phyloP scores from a whole-genome alignment of 2,797 vertebrate genomes.

The Erpetoichthys calabaricus region DNA sequence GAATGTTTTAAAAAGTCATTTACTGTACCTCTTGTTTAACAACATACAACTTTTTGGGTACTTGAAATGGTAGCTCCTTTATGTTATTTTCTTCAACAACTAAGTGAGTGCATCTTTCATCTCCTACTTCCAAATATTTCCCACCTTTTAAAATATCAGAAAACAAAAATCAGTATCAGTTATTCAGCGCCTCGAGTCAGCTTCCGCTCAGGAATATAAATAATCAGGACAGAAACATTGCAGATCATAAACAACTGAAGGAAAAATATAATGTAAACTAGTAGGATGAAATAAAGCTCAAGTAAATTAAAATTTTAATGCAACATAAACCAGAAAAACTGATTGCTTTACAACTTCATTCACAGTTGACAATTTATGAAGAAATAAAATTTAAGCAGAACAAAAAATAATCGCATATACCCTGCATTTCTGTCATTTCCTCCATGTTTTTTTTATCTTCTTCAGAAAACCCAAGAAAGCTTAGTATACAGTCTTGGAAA shows the following conservation, averaged over 20 bases:
- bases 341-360: too few relatives aligned
- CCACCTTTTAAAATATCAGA: conserved; percentile 52
- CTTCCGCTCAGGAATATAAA: too few relatives aligned
- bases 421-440: conserved; percentile 90
- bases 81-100: conserved; percentile 86
- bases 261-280: too few relatives aligned
- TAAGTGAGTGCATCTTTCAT: conserved; percentile 82
- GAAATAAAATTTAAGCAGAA: not conserved
- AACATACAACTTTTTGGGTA: conserved; percentile 68
- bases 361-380: not conserved
- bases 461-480: conserved; percentile 87
- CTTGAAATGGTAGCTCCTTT: conserved; percentile 77
- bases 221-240: too few relatives aligned
- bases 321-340: too few relatives aligned
- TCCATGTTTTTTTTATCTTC: conserved; percentile 90
- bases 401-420: conserved; percentile 34
- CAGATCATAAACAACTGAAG: too few relatives aligned
- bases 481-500: conserved; percentile 86
- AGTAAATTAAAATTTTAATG: too few relatives aligned
- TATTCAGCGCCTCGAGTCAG: too few relatives aligned
- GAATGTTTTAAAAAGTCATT: not conserved
- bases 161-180: not conserved
- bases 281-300: too few relatives aligned
- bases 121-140: conserved; percentile 56
- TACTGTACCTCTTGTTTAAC: conserved; percentile 85